These are phyloP conservation scores for Anseranas semipalmata DNA, from an alignment of 2,113 vertebrate species.

Conservation along the genomic window DNA sequence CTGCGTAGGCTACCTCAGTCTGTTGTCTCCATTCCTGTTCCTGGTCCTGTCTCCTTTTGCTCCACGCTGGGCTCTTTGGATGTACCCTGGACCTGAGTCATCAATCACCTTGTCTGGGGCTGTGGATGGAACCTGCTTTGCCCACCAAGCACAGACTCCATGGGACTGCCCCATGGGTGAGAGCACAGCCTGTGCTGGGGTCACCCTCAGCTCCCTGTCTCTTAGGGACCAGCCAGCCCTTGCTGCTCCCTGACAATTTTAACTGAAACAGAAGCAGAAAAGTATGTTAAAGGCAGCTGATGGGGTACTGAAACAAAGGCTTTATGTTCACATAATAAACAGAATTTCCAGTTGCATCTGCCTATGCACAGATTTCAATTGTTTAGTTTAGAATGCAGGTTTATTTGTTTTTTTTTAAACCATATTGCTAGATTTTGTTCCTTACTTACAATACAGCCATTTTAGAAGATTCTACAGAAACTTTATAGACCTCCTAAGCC, in stretches of 20 bases:
- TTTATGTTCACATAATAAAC: constrained; percentile 5
- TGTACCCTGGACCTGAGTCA: neutral
- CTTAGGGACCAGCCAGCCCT: neutral
- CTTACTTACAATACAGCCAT: neutral
- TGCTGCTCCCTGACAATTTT: neutral
- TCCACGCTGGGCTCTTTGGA: neutral
- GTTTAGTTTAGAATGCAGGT: neutral
- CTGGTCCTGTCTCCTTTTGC: neutral
- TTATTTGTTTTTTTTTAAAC: neutral
- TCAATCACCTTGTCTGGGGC: neutral
- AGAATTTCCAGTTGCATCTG: neutral
- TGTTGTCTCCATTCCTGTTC: neutral
- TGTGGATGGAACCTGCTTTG: neutral
- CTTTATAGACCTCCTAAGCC: neutral
- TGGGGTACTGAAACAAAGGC: neutral
- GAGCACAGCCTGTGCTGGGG: neutral
- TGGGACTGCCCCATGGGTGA: neutral
- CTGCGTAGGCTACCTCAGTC: neutral
- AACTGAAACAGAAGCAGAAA: neutral
- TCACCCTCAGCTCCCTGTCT: fast-evolving
- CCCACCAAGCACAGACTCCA: too few species aligned
- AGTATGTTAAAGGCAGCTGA: constrained; percentile 7
- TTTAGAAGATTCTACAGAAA: neutral
- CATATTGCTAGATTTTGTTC: neutral
- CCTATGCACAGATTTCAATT: neutral